A percentile compares a stretch with the other conserved stretches of the same genome.
These are phyloP conservation scores for Drosophila hydei DNA, from an alignment of 1,140 invertebrate genomes.

Conservation along the genomic window DNA sequence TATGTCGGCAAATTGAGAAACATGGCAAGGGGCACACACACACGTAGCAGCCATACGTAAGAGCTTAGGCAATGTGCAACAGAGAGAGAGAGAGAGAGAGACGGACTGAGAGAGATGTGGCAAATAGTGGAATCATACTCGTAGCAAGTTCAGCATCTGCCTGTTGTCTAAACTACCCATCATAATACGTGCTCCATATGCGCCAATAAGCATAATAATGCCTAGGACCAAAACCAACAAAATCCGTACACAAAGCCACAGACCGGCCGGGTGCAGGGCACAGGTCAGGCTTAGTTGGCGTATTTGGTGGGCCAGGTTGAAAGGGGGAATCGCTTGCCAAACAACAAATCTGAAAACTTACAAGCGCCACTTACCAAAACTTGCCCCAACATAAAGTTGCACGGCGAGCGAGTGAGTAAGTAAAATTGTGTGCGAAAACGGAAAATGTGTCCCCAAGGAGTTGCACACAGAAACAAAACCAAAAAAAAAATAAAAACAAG, in stretches of 20 bases:
- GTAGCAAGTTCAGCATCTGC: conserved; percentile 1
- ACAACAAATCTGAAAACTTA: conserved; percentile 60
- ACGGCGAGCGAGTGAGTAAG: conserved; percentile 10
- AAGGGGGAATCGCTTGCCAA: conserved; percentile 10
- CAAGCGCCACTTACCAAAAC: conserved; percentile 49
- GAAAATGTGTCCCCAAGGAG: conserved; percentile 54
- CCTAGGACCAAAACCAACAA: conserved; percentile 34
- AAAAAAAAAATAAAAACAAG: background rate
- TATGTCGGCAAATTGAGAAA: conserved; percentile 37
- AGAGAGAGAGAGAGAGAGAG: no score
- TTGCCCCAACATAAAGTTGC: conserved; percentile 21
- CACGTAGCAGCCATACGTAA: conserved; percentile 8
- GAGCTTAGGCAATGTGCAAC: conserved; percentile 23
- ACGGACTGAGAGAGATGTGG: background rate
- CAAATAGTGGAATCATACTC: conserved; percentile 28
- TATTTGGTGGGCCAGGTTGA: conserved; percentile 24
- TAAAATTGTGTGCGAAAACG: conserved; percentile 58
- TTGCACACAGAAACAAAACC: conserved; percentile 16
- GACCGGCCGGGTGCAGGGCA: background rate
- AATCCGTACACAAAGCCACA: conserved; percentile 25
- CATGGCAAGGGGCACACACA: conserved; percentile 16
- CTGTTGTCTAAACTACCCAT: conserved; percentile 41
- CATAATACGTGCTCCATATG: conserved; percentile 66
- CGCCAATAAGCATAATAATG: conserved; percentile 63
- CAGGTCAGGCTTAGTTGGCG: conserved; percentile 2